phyloP scores from a whole-genome alignment of 30 jellyfish, hydroid and myxozoan species.

The Rhopilema esculentum region DNA sequence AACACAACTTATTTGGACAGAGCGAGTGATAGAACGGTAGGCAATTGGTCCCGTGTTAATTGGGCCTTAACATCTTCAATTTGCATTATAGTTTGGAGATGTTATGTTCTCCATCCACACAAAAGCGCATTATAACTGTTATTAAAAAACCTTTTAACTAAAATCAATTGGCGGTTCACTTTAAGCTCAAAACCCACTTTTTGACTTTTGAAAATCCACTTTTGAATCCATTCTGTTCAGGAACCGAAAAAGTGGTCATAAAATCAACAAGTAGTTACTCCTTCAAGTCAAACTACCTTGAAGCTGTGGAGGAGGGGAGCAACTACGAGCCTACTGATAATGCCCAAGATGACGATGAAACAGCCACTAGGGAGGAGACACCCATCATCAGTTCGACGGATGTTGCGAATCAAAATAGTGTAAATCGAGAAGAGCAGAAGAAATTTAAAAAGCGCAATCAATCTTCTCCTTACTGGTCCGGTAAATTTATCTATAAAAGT shows the following conservation, averaged over 20 bases:
- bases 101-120: too few species aligned
- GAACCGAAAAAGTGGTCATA: slow-evolving; percentile 7
- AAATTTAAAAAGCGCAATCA: background rate
- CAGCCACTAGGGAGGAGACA: background rate
- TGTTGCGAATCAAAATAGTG: background rate
- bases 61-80: too few species aligned
- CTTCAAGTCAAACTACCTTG: slow-evolving; percentile 41
- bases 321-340: background rate
- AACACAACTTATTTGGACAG: too few species aligned
- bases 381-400: background rate
- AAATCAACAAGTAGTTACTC: slow-evolving; percentile 49
- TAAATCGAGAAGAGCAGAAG: background rate
- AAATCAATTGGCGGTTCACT: too few species aligned
- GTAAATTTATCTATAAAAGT: background rate
- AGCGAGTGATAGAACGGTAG: too few species aligned
- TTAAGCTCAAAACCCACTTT: too few species aligned
- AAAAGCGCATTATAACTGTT: too few species aligned
- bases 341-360: background rate
- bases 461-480: background rate
- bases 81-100: too few species aligned
- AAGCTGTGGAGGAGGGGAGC: slow-evolving; percentile 60
- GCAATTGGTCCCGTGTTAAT: too few species aligned
- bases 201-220: too few species aligned
- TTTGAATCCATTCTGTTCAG: background rate
- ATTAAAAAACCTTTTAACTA: too few species aligned